Evolutionary conservation across 2,113 vertebrate genomes (phyloP), one percentile per base, ranked within the genome.

Genomic region (Stercorarius parasiticus): DNA sequence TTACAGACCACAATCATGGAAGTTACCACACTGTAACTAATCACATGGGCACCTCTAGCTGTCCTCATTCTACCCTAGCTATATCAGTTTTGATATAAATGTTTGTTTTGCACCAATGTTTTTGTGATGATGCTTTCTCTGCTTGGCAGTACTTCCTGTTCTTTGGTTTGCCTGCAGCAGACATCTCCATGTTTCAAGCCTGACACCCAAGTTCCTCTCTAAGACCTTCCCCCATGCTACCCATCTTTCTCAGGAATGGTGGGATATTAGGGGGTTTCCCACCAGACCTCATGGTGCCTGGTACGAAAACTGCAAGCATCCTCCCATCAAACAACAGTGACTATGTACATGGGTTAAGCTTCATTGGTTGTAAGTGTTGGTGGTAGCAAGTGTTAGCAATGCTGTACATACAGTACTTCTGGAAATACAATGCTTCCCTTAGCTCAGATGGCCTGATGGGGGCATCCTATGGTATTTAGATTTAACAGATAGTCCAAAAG

Each of bases 191-290:
- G 26, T 66, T 90, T 71, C 42, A 62, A 65, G 43, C 5, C n/a
- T 56, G 21, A 59, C 13, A n/a, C 62, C 43, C 13, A 30, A 21
- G 18, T 40, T 13, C 11, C 23, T 45, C 69, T 71, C 58, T 79
- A 27, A 43, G 8, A 76, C 1, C 9, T 79, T 38, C 16, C 10
- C 0, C 0, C 10, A 30, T 0, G 0, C 6, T 71, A 21, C 13
- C 15, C 1, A 7, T 38, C 38, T 59, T 49, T 72, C 73, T 72
- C 12, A 78, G n/a, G 11, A 82, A 59, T 34, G 9, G 10, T 56
- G 15, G 8, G 12, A 10, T 50, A 18, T 42, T 45, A 64, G 4
- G n/a, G 9, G 3, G 12, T 74, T 84, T 93, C n/a, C 38, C 20
- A 55, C 11, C 16, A 52, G 23, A 81, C 9, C 9, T 77, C 11